These are phyloP conservation scores for Synanthedon vespiformis DNA, from an alignment of 2,888 invertebrate species.

Conservation along the genomic window DNA sequence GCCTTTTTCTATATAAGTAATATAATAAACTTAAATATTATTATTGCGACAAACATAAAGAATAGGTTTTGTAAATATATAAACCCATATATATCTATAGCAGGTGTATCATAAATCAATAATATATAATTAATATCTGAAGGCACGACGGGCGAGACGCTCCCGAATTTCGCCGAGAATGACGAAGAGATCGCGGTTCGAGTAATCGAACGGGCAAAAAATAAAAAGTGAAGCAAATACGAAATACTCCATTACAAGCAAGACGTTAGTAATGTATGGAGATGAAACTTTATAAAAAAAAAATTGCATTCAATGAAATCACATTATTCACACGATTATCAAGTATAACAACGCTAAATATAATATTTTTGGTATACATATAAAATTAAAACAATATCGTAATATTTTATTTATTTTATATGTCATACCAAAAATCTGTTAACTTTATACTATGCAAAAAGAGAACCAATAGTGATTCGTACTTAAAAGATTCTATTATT, in stretches of 20 bases:
- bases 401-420: too few relatives aligned
- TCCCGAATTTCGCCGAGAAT: conserved; percentile 69
- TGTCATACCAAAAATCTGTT: too few relatives aligned
- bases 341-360: too few relatives aligned
- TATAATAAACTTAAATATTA: too few relatives aligned
- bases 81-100: conserved; percentile 42
- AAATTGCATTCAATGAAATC: too few relatives aligned
- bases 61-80: conserved; percentile 20
- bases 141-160: conserved; percentile 59
- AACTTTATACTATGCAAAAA: too few relatives aligned
- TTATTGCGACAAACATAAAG: too few relatives aligned
- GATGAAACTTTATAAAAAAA: conserved; percentile 13
- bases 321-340: too few relatives aligned
- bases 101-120: conserved; percentile 57
- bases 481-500: background rate
- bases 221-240: conserved; percentile 70
- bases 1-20: too few relatives aligned
- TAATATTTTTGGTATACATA: too few relatives aligned
- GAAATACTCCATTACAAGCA: conserved; percentile 66
- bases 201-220: conserved; percentile 68
- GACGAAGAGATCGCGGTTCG: conserved; percentile 65
- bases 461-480: too few relatives aligned
- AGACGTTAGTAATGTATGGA: conserved; percentile 34
- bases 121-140: conserved; percentile 70
- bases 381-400: too few relatives aligned